phyloP scores from a whole-genome alignment of 2,797 vertebrate species.

The Poeciliopsis turneri region DNA sequence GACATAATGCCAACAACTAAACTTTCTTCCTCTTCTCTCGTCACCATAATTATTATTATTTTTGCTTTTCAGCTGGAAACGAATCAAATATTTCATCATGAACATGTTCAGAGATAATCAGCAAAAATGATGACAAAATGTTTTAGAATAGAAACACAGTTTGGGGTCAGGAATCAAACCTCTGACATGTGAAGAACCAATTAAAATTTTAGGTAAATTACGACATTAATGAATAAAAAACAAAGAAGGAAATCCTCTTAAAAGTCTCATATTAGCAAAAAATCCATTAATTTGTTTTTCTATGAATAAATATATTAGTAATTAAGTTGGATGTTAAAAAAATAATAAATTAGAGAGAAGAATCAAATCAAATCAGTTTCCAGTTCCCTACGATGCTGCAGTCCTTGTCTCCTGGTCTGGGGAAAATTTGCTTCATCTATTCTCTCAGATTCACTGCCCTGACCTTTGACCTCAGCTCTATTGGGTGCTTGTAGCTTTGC shows the following conservation, averaged over 20 bases:
- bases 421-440: constrained; percentile 68
- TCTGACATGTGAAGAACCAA: background rate
- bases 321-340: background rate
- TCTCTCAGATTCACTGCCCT: constrained; percentile 60
- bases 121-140: background rate
- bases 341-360: background rate
- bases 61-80: too few relatives aligned
- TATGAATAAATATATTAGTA: background rate
- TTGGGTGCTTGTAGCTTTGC: constrained; percentile 49
- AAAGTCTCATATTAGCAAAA: background rate
- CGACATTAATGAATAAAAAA: background rate
- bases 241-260: background rate
- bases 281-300: background rate
- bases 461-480: constrained; percentile 68
- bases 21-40: too few relatives aligned
- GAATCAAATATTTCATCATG: background rate
- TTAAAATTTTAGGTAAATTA: background rate
- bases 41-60: too few relatives aligned
- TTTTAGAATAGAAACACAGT: background rate
- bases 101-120: background rate
- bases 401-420: constrained; percentile 32
- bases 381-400: background rate
- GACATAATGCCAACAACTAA: too few relatives aligned
- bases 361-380: background rate
- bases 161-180: background rate